Evolutionary conservation across 2,797 vertebrate genomes (phyloP), one percentile per base, ranked within the genome.

Genomic region (Anas capensis): DNA sequence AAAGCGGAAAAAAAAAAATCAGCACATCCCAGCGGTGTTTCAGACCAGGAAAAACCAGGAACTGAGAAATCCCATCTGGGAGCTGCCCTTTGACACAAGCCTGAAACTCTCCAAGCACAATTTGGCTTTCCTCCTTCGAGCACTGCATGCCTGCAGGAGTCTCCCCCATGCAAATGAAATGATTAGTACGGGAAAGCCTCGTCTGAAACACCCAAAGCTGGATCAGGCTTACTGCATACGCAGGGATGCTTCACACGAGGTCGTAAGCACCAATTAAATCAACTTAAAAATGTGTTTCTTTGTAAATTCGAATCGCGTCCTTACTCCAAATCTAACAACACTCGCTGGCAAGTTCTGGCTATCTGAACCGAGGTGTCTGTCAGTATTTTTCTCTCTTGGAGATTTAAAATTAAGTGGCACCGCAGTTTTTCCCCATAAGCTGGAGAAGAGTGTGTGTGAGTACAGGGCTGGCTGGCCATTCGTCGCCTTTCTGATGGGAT

Each of bases 301-400:
- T 15, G 21, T 5, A 5, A 56, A 69, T 54, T 16, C 26, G 1
- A 44, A 76, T 29, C 0, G 12, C 31, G 31, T 1, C 70, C 19
- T 14, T 4, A 42, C 49, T 29, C n/a, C 36, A 20, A 8, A 34
- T 8, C 49, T 7, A 10, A 8, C 1, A 15, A 29, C 14, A 56
- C 54, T 51, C 1, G 0, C 2, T 26, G 51, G 62, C 78, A 57
- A 82, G 70, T 26, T 29, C 34, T 11, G 38, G 69, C 42, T 10
- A 11, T 27, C 62, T 3, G 23, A 20, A 14, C 7, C 9, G 2
- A 2, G 42, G 33, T 60, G 8, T 3, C 24, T 20, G 20, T 4
- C 0, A 0, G 46, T 46, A 4, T 31, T 68, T 23, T 26, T 8
- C 14, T 3, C 16, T 51, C 24, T 1, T 6, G 10, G 13, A 49